Evolutionary conservation across 2,797 vertebrate genomes (phyloP).

Genomic region (Acipenser oxyrinchus): DNA sequence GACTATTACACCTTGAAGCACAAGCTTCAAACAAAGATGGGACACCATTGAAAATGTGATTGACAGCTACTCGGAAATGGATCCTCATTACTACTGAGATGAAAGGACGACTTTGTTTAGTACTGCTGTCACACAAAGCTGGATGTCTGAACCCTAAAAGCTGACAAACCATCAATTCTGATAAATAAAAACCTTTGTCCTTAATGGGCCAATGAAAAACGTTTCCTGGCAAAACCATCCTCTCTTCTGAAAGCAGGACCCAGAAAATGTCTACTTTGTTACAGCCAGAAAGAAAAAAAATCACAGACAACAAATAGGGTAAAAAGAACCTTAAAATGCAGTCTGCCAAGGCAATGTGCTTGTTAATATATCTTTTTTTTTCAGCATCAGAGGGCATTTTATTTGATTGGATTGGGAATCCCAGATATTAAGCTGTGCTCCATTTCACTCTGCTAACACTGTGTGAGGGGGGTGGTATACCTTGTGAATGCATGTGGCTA

Average conservation of each 20-base stretch:
- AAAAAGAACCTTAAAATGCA: constrained; percentile 5
- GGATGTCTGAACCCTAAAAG: not conserved
- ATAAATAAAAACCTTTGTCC: constrained; percentile 2
- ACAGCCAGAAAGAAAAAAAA: not conserved
- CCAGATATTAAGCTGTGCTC: not conserved
- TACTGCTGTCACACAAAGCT: not conserved
- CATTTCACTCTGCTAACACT: not conserved
- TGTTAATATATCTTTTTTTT: too few species aligned
- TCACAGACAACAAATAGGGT: not conserved
- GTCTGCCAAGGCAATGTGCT: too few species aligned
- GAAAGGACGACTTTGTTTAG: too few species aligned
- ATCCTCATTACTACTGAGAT: too few species aligned
- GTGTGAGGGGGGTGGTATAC: too few species aligned
- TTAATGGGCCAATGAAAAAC: constrained; percentile 5
- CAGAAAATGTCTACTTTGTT: constrained; percentile 3
- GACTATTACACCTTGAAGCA: too few species aligned
- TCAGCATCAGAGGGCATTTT: not conserved
- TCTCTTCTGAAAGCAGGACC: not conserved
- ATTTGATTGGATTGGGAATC: not conserved
- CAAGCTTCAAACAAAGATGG: too few species aligned
- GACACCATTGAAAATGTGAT: too few species aligned
- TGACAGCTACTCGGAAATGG: too few species aligned
- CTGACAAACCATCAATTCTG: not conserved
- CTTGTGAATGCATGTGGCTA: too few species aligned
- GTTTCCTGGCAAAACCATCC: not conserved